Conservation (phyloP, 1,140 invertebrate genomes). For the Drosophila albomicans region DNA sequence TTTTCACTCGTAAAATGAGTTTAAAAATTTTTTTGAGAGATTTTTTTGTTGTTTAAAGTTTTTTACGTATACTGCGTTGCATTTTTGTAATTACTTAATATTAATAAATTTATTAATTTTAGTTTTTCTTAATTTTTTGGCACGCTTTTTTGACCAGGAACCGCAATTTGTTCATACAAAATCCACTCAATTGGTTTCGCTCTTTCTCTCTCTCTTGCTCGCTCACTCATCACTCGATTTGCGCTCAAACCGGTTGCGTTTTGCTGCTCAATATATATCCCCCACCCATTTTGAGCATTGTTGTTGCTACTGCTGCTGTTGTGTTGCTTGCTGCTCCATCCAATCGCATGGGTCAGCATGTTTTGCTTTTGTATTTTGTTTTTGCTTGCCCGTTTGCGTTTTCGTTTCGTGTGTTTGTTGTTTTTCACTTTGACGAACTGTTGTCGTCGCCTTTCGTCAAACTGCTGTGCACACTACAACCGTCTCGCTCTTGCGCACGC, state of each 20-base stretch:
- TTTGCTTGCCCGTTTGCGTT: slow-evolving; percentile 12
- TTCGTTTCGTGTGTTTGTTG: slow-evolving; percentile 33
- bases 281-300: slow-evolving; percentile 53
- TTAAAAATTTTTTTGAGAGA: slow-evolving; percentile 34
- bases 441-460: slow-evolving; percentile 80
- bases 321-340: slow-evolving; percentile 44
- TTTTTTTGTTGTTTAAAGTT: slow-evolving; percentile 37
- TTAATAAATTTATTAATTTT: slow-evolving; percentile 40
- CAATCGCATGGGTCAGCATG: slow-evolving; percentile 62
- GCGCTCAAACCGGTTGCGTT: slow-evolving; percentile 53
- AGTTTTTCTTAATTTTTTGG: slow-evolving; percentile 54
- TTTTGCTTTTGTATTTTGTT: slow-evolving; percentile 53
- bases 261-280: slow-evolving; percentile 47
- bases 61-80: slow-evolving; percentile 82
- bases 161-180: slow-evolving; percentile 33
- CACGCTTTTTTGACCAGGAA: slow-evolving; percentile 57
- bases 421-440: slow-evolving; percentile 73
- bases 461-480: slow-evolving; percentile 49
- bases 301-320: slow-evolving; percentile 42
- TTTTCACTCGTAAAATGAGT: slow-evolving; percentile 43
- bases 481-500: slow-evolving; percentile 59
- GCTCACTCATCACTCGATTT: slow-evolving; percentile 13
- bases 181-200: slow-evolving; percentile 44
- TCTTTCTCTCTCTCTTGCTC: slow-evolving; percentile 11
- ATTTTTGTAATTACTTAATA: slow-evolving; percentile 64